Evolutionary conservation across 2,113 vertebrate genomes (phyloP).

Genomic region (Lepisosteus oculatus): DNA sequence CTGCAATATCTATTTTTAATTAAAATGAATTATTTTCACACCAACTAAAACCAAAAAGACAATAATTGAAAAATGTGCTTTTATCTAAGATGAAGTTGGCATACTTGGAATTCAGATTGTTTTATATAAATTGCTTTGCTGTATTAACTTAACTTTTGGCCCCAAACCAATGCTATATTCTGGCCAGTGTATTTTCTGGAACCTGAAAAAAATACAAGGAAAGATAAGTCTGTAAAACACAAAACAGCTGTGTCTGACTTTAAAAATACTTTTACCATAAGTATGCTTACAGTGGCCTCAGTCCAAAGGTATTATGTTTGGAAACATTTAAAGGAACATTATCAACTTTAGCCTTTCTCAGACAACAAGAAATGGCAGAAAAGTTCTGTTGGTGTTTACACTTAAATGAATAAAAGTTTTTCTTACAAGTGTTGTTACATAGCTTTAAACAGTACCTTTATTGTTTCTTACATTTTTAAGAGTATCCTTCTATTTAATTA

Average conservation of each 20-base stretch:
- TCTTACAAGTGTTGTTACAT: no score
- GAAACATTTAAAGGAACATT: constrained; percentile 27
- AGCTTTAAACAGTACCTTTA: no score
- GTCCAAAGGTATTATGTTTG: constrained; percentile 15
- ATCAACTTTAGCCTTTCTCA: constrained; percentile 23
- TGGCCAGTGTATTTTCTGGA: constrained; percentile 20
- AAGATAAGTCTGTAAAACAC: constrained; percentile 18
- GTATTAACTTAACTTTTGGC: constrained; percentile 13
- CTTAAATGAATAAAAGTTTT: no score
- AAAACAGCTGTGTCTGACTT: constrained; percentile 40
- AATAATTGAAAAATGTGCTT: background rate
- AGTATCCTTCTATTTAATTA: no score
- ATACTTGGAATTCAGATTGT: background rate
- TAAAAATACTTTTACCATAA: constrained; percentile 1
- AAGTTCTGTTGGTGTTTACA: no score
- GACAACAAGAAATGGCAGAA: constrained; percentile 28
- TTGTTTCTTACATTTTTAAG: no score
- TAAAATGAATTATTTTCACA: background rate
- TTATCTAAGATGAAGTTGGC: no score
- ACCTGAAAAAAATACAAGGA: constrained; percentile 24
- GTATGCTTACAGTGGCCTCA: constrained; percentile 3
- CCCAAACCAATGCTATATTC: background rate
- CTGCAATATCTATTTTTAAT: background rate
- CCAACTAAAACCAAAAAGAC: background rate
- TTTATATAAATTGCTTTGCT: constrained; percentile 23